These are phyloP conservation scores for Lochmaea capreae DNA, from an alignment of 2,888 invertebrate genomes.

Conservation along the genomic window DNA sequence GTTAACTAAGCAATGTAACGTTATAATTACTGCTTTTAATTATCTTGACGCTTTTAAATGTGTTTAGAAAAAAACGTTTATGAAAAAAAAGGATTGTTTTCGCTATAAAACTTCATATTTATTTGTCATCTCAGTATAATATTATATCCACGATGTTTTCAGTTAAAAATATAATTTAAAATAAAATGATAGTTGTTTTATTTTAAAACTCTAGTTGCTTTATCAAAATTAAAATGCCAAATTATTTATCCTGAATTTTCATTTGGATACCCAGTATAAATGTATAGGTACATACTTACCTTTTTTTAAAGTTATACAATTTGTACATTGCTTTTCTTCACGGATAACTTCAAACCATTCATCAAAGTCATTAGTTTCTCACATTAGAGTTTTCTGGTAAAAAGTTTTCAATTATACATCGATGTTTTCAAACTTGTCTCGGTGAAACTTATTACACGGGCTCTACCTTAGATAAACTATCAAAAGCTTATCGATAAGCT, in stretches of 20 bases:
- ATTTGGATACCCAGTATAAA: too few species aligned
- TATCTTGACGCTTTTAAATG: conserved; percentile 47
- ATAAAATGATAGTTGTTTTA: conserved; percentile 6
- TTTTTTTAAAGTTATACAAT: too few species aligned
- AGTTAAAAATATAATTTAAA: conserved; percentile 45
- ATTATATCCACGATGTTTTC: conserved; percentile 53
- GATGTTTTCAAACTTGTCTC: too few species aligned
- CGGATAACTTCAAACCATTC: too few species aligned
- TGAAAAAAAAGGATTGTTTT: conserved; percentile 56
- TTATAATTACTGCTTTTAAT: conserved; percentile 45
- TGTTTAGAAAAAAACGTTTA: conserved; percentile 46
- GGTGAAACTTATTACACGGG: too few species aligned
- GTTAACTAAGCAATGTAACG: conserved; percentile 50
- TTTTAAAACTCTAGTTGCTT: not conserved
- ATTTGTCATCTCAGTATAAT: conserved; percentile 55
- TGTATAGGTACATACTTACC: too few species aligned
- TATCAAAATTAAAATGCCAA: not conserved
- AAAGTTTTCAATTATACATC: too few species aligned
- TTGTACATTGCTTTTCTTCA: too few species aligned
- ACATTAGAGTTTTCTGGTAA: too few species aligned
- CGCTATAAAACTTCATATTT: conserved; percentile 51
- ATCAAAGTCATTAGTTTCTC: too few species aligned
- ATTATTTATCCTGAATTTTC: not conserved
- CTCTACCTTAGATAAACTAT: too few species aligned
- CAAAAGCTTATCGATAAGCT: too few species aligned